Base-by-base conservation (phyloP, 1,140 invertebrate genomes). In the Vanessa tameamea region DNA sequence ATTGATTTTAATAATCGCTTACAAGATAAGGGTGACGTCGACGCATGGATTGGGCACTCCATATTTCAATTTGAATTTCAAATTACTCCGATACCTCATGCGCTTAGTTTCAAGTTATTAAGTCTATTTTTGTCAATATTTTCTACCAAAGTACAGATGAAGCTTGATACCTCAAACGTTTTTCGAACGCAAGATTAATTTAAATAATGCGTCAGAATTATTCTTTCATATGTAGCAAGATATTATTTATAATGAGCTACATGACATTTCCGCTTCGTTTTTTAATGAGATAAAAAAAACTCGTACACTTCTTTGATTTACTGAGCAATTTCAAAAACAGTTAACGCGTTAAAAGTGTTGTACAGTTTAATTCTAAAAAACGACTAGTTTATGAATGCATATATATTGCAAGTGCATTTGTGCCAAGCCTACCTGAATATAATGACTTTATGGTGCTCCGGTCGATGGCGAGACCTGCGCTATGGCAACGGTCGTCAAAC, bases 401-500 rank as follows among this genome's bases (percentile, higher is more conserved):
- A 23, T 9, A 57, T 57, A 57, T 16, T 47, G 37, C 15, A 7
- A 14, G n/a, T 68, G 16, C 51, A 68, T 69, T 61, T 61, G 43
- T 59, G 59, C 53, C 11, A 47, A 31, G 23, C 43, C 23, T 23
- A 57, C 53, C 53, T 57, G 53, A 57, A 20, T 23, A 43, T 67
- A 43, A 69, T 59, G 71, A 51, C 64, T 57, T 66, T 65, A 57
- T 31, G 51, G 37, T 73, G 55, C 71, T 43, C 47, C 71, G 71
- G 71, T 66, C 71, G 71, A 73, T 73, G 15, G 63, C 50, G 48
- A 72, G 63, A 66, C 23, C 53, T 66, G 70, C 69, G 61, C 73
- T 65, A 78, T 78, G 69, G 76, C 73, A 78, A 78, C 76, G 55
- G 66, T 69, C 69, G 65, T 64, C 76, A 78, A 78, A 78, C 76